Evolutionary conservation across 2,113 vertebrate genomes (phyloP).

Genomic region (Larimichthys polyactis): DNA sequence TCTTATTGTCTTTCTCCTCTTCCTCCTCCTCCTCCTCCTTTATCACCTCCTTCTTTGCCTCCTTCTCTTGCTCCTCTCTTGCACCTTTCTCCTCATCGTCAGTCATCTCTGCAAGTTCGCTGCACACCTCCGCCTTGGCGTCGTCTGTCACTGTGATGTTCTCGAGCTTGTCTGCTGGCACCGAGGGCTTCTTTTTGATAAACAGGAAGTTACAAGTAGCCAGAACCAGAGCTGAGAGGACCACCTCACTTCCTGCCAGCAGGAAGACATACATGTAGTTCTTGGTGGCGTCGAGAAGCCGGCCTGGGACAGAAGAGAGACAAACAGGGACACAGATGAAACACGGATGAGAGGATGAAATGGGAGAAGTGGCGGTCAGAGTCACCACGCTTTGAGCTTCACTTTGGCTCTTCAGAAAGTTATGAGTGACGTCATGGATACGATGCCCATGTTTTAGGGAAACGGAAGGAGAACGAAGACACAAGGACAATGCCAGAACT

Average conservation of each 20-base stretch:
- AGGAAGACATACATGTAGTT: slow-evolving; percentile 93
- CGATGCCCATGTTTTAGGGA: too few relatives aligned
- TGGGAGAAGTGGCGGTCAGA: too few relatives aligned
- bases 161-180: slow-evolving; percentile 84
- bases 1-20: slow-evolving; percentile 15
- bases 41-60: background rate
- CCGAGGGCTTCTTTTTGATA: slow-evolving; percentile 82
- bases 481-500: too few relatives aligned
- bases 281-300: slow-evolving; percentile 89
- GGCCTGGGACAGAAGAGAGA: slow-evolving; percentile 81
- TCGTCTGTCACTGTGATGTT: slow-evolving; percentile 68
- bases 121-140: slow-evolving; percentile 20
- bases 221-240: slow-evolving; percentile 89
- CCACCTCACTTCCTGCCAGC: slow-evolving; percentile 92
- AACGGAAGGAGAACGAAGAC: too few relatives aligned
- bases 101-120: background rate
- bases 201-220: slow-evolving; percentile 89
- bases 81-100: slow-evolving; percentile 50
- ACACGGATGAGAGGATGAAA: slow-evolving; percentile 5
- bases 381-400: too few relatives aligned
- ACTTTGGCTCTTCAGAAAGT: too few relatives aligned
- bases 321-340: background rate
- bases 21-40: slow-evolving; percentile 69
- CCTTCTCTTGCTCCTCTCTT: slow-evolving; percentile 49
- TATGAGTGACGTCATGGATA: too few relatives aligned